phyloP scores from a whole-genome alignment of 2,888 invertebrate species.

The Stictocephala bisonia region DNA sequence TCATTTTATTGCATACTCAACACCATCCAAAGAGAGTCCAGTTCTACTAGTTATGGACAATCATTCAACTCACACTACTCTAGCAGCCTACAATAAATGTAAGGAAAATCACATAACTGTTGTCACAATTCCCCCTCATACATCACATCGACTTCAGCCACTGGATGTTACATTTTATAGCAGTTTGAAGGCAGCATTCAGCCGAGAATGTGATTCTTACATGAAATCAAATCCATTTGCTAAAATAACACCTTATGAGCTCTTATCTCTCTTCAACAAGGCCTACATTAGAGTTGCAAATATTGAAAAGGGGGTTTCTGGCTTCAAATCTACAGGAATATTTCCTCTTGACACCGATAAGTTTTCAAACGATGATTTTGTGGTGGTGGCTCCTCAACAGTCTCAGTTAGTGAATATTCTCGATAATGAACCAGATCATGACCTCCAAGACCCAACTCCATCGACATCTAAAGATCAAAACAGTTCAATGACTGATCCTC shows the following conservation, averaged over 20 bases:
- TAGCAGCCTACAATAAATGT: conserved; percentile 53
- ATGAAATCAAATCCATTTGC: conserved; percentile 54
- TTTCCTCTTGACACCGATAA: conserved; percentile 34
- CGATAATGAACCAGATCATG: no score
- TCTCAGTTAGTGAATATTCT: no score
- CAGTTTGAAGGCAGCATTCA: conserved; percentile 59
- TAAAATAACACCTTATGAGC: conserved; percentile 55
- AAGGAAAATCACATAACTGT: conserved; percentile 56
- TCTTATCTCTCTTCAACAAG: conserved; percentile 58
- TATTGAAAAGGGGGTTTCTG: conserved; percentile 56
- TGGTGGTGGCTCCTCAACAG: no score
- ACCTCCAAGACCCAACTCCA: no score
- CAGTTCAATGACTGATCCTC: no score
- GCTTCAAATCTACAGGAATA: conserved; percentile 53
- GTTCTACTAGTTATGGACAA: conserved; percentile 61
- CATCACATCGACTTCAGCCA: conserved; percentile 58
- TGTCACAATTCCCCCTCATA: conserved; percentile 59
- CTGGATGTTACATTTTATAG: conserved; percentile 58
- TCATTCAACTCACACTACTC: conserved; percentile 59
- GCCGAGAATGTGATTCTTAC: conserved; percentile 58
- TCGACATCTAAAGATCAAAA: no score
- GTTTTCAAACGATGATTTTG: conserved; percentile 39
- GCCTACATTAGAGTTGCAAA: conserved; percentile 55
- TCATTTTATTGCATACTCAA: conserved; percentile 60
- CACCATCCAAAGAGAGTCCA: conserved; percentile 60